Base-by-base conservation (phyloP, 2,113 vertebrate genomes). In the Chaetops frenatus region DNA sequence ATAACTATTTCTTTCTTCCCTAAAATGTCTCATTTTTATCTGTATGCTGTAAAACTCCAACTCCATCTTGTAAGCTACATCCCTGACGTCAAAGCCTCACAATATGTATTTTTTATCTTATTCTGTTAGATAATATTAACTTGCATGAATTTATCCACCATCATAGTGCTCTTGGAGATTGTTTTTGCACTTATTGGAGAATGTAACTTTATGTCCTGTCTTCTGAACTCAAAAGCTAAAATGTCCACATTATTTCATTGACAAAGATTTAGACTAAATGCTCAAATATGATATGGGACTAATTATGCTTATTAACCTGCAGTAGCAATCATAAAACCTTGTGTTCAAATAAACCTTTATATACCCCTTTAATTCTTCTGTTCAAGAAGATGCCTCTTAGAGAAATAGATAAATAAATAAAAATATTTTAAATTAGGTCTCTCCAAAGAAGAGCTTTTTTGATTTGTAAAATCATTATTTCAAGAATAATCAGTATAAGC, bases 11-110 rank as follows among this genome's bases (percentile, higher is more conserved):
- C 24, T 86, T 38, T 8, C 36, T 71, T 81, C 21, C 15, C 25
- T 40, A 71, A 81, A 81, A 62, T 0, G 0, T 56, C 36, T 79
- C 25, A 31, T 45, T 91, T 87, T 76, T 33, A 48, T 48, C 36
- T 66, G 6, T 38, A 76, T 83, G n/a, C 17, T 88, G 21, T 81
- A 88, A 81, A 92, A 77, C 11, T 79, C 53, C 27, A 47, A 24
- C 13, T 73, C 9, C 36, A 48, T 57, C 11, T 86, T 50, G 27
- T 56, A 84, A 81, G 20, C 17, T 51, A 28, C 18, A 23, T 69
- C 40, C 14, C 5, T 45, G 71, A n/a, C 18, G 85, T 76, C 66
- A 53, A 9, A 0, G 0, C 18, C n/a, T 85, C 11, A n/a, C 0
- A 1, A 21, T n/a, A 27, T 24, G 4, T 5, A 13, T 45, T 1